These are phyloP conservation scores for Ploceus nigricollis DNA, from an alignment of 2,113 vertebrate genomes.

Conservation along the genomic window DNA sequence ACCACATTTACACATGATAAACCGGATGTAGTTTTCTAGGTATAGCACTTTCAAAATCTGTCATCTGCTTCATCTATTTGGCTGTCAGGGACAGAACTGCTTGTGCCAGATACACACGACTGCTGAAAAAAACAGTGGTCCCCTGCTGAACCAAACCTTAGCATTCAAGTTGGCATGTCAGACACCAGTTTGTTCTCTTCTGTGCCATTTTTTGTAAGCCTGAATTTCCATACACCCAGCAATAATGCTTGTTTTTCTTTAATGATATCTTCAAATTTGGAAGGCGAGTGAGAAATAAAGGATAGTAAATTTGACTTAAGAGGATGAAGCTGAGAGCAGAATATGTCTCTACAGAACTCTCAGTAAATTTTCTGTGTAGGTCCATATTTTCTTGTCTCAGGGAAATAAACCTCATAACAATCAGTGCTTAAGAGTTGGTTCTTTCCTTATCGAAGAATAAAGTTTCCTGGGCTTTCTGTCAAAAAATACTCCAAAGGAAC, in stretches of 20 bases:
- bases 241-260: neutral
- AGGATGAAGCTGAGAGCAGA: neutral
- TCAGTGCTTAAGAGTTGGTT: neutral
- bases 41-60: neutral
- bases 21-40: neutral
- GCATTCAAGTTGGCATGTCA: fast-evolving
- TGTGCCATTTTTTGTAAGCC: neutral
- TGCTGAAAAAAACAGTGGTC: neutral
- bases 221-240: neutral
- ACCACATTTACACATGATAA: neutral
- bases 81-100: neutral
- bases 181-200: neutral
- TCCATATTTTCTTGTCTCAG: neutral
- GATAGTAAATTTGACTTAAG: neutral
- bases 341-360: neutral
- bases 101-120: neutral
- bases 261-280: neutral
- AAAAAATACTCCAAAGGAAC: neutral
- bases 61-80: neutral
- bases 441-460: neutral
- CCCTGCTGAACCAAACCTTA: neutral
- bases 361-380: neutral
- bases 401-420: neutral
- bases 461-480: neutral
- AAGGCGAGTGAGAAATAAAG: neutral